A percentile compares a stretch with the other conserved stretches of the same genome.
phyloP scores from a whole-genome alignment of 64 coral and sea anemone species.

The Trachythela sp. region DNA sequence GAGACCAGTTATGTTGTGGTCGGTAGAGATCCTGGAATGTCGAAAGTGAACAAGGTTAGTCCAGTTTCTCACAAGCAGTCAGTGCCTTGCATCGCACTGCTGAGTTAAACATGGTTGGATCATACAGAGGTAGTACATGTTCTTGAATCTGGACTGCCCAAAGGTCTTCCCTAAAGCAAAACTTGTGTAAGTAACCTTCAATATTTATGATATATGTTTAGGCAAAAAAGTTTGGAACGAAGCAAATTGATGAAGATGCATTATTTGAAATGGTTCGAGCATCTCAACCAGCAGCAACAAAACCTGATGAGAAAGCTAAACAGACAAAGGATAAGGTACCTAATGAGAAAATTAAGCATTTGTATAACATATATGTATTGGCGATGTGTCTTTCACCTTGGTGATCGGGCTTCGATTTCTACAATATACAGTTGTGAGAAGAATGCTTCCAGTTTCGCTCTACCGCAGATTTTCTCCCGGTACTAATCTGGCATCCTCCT shows the following conservation, averaged over 20 bases:
- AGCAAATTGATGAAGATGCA: conserved; percentile 69
- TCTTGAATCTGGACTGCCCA: no score
- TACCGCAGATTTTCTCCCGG: no score
- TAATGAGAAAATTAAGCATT: no score
- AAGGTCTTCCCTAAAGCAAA: background rate
- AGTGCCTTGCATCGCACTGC: background rate
- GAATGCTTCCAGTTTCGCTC: no score
- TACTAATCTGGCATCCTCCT: no score
- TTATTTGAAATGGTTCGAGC: conserved; percentile 58
- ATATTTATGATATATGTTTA: background rate
- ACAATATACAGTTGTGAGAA: no score
- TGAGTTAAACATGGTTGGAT: no score
- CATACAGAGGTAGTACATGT: no score
- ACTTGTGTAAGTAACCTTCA: background rate
- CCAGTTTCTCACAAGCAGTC: background rate
- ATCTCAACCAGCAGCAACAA: background rate
- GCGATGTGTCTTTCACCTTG: no score
- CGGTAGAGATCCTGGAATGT: conserved; percentile 64
- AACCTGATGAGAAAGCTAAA: conserved; percentile 38
- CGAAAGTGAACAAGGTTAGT: conserved; percentile 67
- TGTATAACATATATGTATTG: no score
- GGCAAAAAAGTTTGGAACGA: conserved; percentile 64
- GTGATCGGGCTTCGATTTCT: no score
- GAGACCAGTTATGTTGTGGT: conserved; percentile 79
- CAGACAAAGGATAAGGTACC: background rate